Percentiles rank a stretch among this genome's conserved stretches.
phyloP scores from a whole-genome alignment of 2,113 vertebrate species.

The Perccottus glenii region DNA sequence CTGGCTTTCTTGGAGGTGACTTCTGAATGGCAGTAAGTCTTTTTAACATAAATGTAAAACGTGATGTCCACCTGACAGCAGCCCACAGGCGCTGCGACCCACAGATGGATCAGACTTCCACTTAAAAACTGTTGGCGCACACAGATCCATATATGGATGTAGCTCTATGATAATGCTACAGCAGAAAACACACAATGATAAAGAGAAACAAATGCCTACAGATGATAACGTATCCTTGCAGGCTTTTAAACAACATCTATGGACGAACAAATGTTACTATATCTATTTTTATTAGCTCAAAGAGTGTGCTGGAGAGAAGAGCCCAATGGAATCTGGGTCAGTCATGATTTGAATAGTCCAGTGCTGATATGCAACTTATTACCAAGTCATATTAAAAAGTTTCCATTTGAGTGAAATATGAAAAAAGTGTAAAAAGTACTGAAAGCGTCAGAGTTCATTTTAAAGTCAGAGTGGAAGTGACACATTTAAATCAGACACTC shows the following conservation, averaged over 20 bases:
- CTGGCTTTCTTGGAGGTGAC: constrained; percentile 63
- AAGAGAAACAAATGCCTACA: constrained; percentile 12
- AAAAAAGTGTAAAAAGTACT: neutral
- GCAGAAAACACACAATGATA: neutral
- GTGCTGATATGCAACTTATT: constrained; percentile 22
- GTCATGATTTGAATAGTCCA: constrained; percentile 34
- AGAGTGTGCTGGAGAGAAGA: constrained; percentile 9
- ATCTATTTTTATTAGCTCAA: constrained; percentile 19
- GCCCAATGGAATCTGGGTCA: constrained; percentile 44
- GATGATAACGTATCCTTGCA: constrained; percentile 1
- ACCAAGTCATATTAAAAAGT: constrained; percentile 12
- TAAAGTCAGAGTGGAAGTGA: neutral
- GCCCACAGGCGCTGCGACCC: constrained; percentile 32
- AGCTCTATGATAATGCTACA: constrained; percentile 3
- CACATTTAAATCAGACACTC: too few relatives aligned
- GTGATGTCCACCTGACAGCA: constrained; percentile 22
- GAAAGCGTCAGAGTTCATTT: constrained; percentile 22
- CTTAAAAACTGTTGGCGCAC: constrained; percentile 34
- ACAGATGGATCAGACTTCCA: constrained; percentile 10
- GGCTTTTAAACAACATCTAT: constrained; percentile 27
- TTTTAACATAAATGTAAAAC: constrained; percentile 48
- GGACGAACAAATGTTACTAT: neutral
- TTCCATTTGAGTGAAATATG: constrained; percentile 12
- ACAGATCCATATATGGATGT: constrained; percentile 12
- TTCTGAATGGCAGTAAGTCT: constrained; percentile 53